phyloP scores from a whole-genome alignment of 2,113 vertebrate genomes.

The Spizaetus ornatus region DNA sequence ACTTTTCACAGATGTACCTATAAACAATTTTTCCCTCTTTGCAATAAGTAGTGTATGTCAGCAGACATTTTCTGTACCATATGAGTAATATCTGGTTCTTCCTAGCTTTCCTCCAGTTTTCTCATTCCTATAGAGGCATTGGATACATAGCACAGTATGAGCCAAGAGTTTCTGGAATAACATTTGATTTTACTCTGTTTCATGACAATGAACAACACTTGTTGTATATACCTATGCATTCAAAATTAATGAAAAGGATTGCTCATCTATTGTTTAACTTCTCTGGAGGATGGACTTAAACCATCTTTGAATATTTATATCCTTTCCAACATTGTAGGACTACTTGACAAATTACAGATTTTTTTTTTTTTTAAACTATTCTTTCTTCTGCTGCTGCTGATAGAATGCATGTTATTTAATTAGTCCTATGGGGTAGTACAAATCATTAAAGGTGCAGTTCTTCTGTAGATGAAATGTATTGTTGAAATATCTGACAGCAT shows the following conservation, averaged over 20 bases:
- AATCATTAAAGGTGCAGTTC: neutral
- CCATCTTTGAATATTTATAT: neutral
- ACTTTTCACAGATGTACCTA: constrained; percentile 17
- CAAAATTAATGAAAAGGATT: neutral
- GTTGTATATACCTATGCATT: neutral
- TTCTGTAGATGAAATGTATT: neutral
- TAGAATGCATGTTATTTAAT: neutral
- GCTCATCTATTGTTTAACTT: neutral
- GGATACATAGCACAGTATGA: neutral
- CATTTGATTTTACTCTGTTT: neutral
- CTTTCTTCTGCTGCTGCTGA: neutral
- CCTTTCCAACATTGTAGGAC: neutral
- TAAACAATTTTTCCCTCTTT: neutral
- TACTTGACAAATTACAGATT: neutral
- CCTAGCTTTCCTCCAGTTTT: constrained; percentile 6
- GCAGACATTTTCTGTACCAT: neutral
- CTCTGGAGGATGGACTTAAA: neutral
- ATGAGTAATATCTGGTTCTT: neutral
- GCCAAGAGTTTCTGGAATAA: neutral
- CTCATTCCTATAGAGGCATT: neutral
- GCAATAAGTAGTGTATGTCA: neutral
- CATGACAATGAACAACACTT: neutral
- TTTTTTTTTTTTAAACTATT: neutral
- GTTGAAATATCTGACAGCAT: neutral
- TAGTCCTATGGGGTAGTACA: neutral